Evolutionary conservation across 2,888 invertebrate species (phyloP), one percentile per base, ranked within the genome.

Genomic region (Aproaerema taeniolella): DNA sequence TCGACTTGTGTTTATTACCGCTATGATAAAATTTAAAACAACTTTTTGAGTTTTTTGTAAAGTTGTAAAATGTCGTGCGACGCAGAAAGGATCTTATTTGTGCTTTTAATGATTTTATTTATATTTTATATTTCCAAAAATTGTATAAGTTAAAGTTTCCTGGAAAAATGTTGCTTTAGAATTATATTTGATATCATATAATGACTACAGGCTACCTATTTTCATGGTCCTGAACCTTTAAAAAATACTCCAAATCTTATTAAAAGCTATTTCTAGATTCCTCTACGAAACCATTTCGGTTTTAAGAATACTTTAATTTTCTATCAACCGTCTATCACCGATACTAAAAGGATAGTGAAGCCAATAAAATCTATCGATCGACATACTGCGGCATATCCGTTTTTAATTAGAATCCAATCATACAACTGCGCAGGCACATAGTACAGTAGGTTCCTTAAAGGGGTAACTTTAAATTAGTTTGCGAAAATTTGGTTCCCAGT

Each of bases 321-420:
- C 20, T 6, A 6, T 20, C 20, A 20, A 7, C 20, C 5, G 5
- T 6, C 4, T 20, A 20, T 4, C 20, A n/a, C n/a, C n/a, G n/a
- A n/a, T n/a, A n/a, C n/a, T n/a, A n/a, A n/a, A n/a, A n/a, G n/a
- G n/a, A n/a, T n/a, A n/a, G n/a, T 20, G 20, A 20, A 7, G 20
- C 20, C 20, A 72, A 78, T 72, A 79, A 75, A 74, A 73, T 66
- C 52, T 47, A 44, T 55, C 77, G 78, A 80, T 75, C 66, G 76
- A 79, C 79, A 66, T 68, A 73, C 64, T 63, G 65, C 56, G 60
- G 59, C 56, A 65, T 70, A 70, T 74, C 71, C 70, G 68, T n/a
- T n/a, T 64, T 66, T 61, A 20, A 20, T 20, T 6, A 20, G 20
- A 20, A 7, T 20, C 20, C 20, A n/a, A n/a, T n/a, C n/a, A n/a